Base-by-base conservation (phyloP, 2,888 invertebrate genomes). In the Polyommatus iphigenia region DNA sequence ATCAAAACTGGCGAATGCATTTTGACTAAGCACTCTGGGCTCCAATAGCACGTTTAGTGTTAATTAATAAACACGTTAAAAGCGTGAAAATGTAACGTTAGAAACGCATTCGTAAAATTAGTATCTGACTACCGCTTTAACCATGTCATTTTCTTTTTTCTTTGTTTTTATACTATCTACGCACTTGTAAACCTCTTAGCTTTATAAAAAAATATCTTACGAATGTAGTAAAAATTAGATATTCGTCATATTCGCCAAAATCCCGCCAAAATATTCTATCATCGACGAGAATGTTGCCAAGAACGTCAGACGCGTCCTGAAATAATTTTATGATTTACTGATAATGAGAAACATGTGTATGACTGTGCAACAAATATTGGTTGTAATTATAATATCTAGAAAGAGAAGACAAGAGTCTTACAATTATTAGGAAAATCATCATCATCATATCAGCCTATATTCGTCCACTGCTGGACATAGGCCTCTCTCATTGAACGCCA, bases 321-420 rank as follows among this genome's bases (percentile, higher is more conserved):
- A 67, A 67, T 67, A 67, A 67, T 67, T 67, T 67, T 67, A 67
- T 67, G 67, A 67, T 67, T 67, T 67, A 67, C 67, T 32, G 29
- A 67, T 67, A 67, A 29, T 67, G 67, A 67, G 29, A 29, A 67
- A 67, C 67, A 32, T 32, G 67, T 32, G 67, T 67, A 67, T 29
- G 29, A 29, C 29, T 67, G 18, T 15, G 15, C 67, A 67, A 67
- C 15, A 67, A 29, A 29, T 18, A 67, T 29, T 67, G 10, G 10
- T 46, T 46, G 10, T 46, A 46, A 67, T 32, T 32, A 54, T 54
- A 5, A 54, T 10, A 50, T 50, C 50, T 15, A 4, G 54, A 54
- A 13, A 20, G 59, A 59, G 3, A n/a, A n/a, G n/a, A n/a, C n/a
- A n/a, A n/a, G n/a, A 46, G 10, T 46, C 46, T 3, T 10, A 46